Percentiles rank a stretch among this genome's conserved stretches.
phyloP scores from a whole-genome alignment of 37 sponge, comb jelly and placozoan species.

The Lycopodina hypogea region DNA sequence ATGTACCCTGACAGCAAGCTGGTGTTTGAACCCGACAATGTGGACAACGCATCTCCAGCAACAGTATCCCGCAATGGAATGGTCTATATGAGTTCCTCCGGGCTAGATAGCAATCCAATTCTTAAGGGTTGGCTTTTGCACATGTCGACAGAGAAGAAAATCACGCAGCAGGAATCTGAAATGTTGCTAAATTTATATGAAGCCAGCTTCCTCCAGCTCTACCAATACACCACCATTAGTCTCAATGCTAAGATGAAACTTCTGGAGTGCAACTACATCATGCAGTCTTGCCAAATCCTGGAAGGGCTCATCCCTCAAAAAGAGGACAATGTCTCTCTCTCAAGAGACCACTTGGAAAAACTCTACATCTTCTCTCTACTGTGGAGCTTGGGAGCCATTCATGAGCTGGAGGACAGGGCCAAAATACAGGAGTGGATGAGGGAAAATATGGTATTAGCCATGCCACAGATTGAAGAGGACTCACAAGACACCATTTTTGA shows the following conservation, averaged over 20 bases:
- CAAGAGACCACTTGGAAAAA: constrained; percentile 67
- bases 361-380: constrained; percentile 92
- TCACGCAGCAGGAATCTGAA: constrained; percentile 71
- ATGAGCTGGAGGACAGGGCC: constrained; percentile 92
- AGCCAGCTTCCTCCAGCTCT: constrained; percentile 70
- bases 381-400: constrained; percentile 97
- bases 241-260: constrained; percentile 89
- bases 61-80: constrained; percentile 99
- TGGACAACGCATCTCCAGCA: constrained; percentile 99
- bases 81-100: constrained; percentile 99
- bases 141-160: constrained; percentile 66
- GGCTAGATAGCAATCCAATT: constrained; percentile 92
- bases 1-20: constrained; percentile 95
- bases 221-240: constrained; percentile 56
- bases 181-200: constrained; percentile 75
- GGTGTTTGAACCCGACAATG: constrained; percentile 97
- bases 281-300: constrained; percentile 77
- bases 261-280: constrained; percentile 87
- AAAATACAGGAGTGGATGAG: constrained; percentile 91
- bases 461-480: constrained; percentile 57
- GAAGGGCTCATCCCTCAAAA: constrained; percentile 88
- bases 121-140: constrained; percentile 79
- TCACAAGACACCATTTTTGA: constrained; percentile 97
- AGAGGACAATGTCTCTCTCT: constrained; percentile 72
- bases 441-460: constrained; percentile 66